These are phyloP conservation scores for Chloroceryle amazona DNA, from an alignment of 2,797 vertebrate genomes.

Conservation along the genomic window DNA sequence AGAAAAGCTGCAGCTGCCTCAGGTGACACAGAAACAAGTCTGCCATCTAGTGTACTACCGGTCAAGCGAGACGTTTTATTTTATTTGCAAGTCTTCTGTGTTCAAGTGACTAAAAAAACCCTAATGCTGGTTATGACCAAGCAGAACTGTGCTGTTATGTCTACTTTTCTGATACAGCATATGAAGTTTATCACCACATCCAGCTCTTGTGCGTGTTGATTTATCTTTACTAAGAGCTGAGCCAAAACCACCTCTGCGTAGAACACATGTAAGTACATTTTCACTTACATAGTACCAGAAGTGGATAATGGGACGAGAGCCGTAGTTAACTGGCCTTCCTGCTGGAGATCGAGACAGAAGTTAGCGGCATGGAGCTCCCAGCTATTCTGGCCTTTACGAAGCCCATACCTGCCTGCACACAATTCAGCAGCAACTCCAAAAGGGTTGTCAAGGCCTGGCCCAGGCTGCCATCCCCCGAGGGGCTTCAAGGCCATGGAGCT, in stretches of 20 bases:
- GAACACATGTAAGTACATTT: not conserved
- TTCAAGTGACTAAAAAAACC: accelerated
- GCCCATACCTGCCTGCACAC: too few species aligned
- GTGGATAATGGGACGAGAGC: not conserved
- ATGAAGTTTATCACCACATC: accelerated
- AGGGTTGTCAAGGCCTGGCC: not conserved
- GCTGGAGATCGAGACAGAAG: not conserved
- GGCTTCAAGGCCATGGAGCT: not conserved
- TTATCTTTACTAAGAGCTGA: not conserved
- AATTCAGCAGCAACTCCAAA: too few species aligned
- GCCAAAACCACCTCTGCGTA: not conserved
- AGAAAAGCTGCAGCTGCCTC: not conserved
- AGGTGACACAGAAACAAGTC: accelerated
- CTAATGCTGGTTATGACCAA: not conserved
- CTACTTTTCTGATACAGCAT: not conserved
- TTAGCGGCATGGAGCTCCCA: not conserved
- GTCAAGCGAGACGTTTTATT: accelerated
- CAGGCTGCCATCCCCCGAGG: not conserved
- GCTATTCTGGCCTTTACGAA: not conserved
- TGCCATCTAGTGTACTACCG: not conserved
- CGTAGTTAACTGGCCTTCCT: not conserved
- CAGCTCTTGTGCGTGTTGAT: not conserved
- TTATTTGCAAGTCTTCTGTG: not conserved
- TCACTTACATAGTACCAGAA: not conserved
- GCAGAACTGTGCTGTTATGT: not conserved